Evolutionary conservation across 2,113 vertebrate species (phyloP).

Genomic region (Paedocypris sp.): DNA sequence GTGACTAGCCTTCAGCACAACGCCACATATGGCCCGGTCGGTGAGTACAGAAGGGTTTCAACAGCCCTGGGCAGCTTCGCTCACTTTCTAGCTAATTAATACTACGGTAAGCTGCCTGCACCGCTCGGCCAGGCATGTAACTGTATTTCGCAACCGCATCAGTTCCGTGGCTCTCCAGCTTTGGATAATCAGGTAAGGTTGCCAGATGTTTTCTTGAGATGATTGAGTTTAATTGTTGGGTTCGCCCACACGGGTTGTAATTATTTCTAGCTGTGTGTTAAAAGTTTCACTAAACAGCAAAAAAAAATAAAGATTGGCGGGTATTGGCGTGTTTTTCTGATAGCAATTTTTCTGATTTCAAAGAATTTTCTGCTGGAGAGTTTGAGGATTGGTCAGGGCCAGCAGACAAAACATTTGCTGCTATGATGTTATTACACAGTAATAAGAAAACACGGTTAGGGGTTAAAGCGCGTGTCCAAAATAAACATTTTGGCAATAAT

Average conservation of each 20-base stretch:
- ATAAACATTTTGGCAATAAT: no score
- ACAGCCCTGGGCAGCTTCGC: conserved; percentile 3
- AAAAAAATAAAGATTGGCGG: no score
- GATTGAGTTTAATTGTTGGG: neutral
- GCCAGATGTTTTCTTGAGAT: neutral
- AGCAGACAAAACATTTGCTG: no score
- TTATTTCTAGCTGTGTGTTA: no score
- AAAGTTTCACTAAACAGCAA: no score
- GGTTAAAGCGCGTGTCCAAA: no score
- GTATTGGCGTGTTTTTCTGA: no score
- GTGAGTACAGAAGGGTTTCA: conserved; percentile 14
- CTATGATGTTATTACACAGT: no score
- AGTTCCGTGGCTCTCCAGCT: neutral
- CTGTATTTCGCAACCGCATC: neutral
- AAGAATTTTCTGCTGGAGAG: no score
- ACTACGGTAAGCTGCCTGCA: neutral
- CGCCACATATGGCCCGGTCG: conserved; percentile 7
- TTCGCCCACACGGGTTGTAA: neutral
- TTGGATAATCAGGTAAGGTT: neutral
- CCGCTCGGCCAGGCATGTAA: neutral
- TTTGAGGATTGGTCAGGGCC: no score
- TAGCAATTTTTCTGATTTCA: no score
- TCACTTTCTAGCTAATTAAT: conserved; percentile 5
- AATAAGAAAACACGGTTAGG: no score
- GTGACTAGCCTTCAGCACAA: conserved; percentile 6